A percentile compares a stretch with the other conserved stretches of the same genome.
These are phyloP conservation scores for Pogonomyrmex barbatus DNA, from an alignment of 1,140 invertebrate genomes.

Conservation along the genomic window DNA sequence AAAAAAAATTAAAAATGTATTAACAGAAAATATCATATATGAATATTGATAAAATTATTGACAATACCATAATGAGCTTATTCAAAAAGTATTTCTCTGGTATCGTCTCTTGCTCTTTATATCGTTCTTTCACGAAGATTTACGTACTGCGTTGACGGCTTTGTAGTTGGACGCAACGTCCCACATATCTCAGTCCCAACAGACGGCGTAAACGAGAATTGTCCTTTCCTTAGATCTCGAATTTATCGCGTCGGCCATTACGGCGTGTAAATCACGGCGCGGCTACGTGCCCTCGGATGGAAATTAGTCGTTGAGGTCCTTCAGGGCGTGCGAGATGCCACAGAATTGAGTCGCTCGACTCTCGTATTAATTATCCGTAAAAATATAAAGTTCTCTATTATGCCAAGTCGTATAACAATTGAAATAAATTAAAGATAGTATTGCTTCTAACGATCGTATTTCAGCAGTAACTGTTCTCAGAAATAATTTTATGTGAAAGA, in stretches of 20 bases:
- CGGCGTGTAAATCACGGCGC: slow-evolving; percentile 72
- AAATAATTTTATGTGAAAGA: slow-evolving; percentile 32
- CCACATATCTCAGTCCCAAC: slow-evolving; percentile 73
- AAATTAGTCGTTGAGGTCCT: slow-evolving; percentile 73
- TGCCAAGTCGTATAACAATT: background rate
- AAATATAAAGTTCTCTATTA: slow-evolving; percentile 27
- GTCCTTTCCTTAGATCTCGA: slow-evolving; percentile 77
- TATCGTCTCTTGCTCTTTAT: slow-evolving; percentile 57
- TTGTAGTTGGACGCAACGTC: slow-evolving; percentile 78
- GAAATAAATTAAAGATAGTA: slow-evolving; percentile 16
- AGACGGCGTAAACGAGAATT: slow-evolving; percentile 69
- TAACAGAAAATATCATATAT: background rate
- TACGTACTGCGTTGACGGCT: slow-evolving; percentile 78
- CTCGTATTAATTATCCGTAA: slow-evolving; percentile 46
- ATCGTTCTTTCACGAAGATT: slow-evolving; percentile 69
- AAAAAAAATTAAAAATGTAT: background rate
- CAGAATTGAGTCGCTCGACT: slow-evolving; percentile 41
- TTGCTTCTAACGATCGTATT: background rate
- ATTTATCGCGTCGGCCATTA: slow-evolving; percentile 77
- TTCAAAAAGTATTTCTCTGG: slow-evolving; percentile 43
- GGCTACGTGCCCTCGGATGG: slow-evolving; percentile 49
- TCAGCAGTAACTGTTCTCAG: background rate
- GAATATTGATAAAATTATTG: slow-evolving; percentile 23
- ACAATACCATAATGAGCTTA: slow-evolving; percentile 27
- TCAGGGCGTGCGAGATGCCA: slow-evolving; percentile 6